These are phyloP conservation scores for Atrina japonica DNA, from an alignment of 2,888 invertebrate species.

Conservation along the genomic window DNA sequence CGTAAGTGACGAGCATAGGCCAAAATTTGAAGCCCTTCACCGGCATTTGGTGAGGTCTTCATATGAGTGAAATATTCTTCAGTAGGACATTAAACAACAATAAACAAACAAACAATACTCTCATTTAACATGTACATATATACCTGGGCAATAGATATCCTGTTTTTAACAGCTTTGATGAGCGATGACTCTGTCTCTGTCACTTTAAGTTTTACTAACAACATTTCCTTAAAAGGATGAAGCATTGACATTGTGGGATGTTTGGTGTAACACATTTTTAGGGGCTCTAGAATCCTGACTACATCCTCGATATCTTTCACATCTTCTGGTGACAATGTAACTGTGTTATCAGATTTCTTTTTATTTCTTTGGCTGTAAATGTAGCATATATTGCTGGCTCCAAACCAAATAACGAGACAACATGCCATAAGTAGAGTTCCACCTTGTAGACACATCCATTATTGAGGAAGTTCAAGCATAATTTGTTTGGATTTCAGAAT, in stretches of 20 bases:
- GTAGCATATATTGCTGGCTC: too few species aligned
- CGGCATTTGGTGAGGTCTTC: too few species aligned
- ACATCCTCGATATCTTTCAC: conserved; percentile 22
- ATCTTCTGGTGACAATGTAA: conserved; percentile 42
- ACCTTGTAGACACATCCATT: conserved; percentile 42
- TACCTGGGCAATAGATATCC: neutral
- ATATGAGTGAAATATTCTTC: too few species aligned
- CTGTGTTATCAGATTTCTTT: conserved; percentile 32
- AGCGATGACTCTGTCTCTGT: neutral
- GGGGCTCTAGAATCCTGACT: conserved; percentile 30
- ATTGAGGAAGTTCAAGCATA: conserved; percentile 37
- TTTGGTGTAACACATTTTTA: conserved; percentile 36
- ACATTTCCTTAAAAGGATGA: conserved; percentile 46
- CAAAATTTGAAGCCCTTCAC: too few species aligned
- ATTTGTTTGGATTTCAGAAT: conserved; percentile 24
- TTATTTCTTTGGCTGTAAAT: too few species aligned
- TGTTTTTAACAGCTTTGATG: neutral
- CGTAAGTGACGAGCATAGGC: too few species aligned
- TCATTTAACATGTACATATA: too few species aligned
- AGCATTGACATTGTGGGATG: conserved; percentile 41
- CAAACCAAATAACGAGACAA: too few species aligned
- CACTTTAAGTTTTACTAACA: conserved; percentile 26
- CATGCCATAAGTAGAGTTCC: conserved; percentile 51
- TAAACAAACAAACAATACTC: too few species aligned
- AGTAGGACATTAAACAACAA: too few species aligned